Evolutionary conservation across 2,113 vertebrate genomes (phyloP).

Genomic region (Calidris pugnax): DNA sequence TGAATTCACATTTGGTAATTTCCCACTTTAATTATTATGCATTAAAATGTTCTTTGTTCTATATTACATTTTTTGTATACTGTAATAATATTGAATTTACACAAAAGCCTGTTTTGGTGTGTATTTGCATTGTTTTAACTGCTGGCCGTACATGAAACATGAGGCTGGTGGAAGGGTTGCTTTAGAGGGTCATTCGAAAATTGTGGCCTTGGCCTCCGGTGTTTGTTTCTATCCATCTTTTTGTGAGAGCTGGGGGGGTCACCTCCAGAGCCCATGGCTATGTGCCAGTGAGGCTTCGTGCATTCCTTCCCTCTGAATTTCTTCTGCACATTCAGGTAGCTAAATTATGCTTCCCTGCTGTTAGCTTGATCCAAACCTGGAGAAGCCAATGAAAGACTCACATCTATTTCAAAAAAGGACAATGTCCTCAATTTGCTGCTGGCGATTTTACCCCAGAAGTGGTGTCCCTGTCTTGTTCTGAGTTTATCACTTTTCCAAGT

Average conservation of each 20-base stretch:
- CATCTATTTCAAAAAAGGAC: background rate
- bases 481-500: background rate
- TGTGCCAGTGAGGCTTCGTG: background rate
- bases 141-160: rapidly evolving
- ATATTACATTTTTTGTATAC: background rate
- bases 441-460: background rate
- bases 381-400: background rate
- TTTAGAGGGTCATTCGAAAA: background rate
- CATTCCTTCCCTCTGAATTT: background rate
- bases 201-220: background rate
- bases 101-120: background rate
- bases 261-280: background rate
- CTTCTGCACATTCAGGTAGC: rapidly evolving
- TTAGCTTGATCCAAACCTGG: background rate
- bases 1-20: constrained; percentile 42
- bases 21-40: constrained; percentile 20
- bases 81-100: background rate
- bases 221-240: background rate
- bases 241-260: background rate
- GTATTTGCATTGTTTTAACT: background rate
- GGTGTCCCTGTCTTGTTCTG: background rate
- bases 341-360: background rate
- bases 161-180: background rate
- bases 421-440: background rate
- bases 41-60: background rate